Base-by-base conservation (phyloP, 1,140 invertebrate species). In the Sitobion miscanthi region DNA sequence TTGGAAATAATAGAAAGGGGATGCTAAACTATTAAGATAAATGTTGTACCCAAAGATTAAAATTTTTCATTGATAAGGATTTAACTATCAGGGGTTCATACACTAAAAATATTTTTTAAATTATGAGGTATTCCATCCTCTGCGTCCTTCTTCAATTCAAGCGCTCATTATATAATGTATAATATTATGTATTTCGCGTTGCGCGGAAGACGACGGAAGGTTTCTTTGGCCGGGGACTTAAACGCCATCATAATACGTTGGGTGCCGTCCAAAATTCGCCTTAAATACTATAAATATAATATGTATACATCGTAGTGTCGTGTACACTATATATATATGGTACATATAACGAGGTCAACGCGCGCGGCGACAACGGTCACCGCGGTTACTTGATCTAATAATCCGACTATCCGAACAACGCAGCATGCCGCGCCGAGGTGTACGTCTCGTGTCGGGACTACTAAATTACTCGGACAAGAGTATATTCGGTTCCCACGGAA, bases 401-500 rank as follows among this genome's bases (percentile, higher is more conserved):
- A 91, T 69, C 90, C 86, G 35, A 54, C 25, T 54, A 89, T 2
- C 91, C 77, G 91, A 54, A 62, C 54, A 42, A 91, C 45, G 42
- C 0, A 14, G 45, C 49, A 25, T 20, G 49, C 49, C 88, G 20
- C 42, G 47, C 86, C 47, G 49, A 17, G 20, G 87, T 42, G 52
- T 42, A 57, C 52, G 45, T 30, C 89, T 77, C 91, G 69, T 92
- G 91, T 92, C 77, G 47, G n/a, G 69, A 92, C 91, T 92, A 92
- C 91, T 92, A 92, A 92, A 83, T 92, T 83, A 92, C 91, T 83
- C 47, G 47, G 69, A 49, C 38, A 25, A 91, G 62, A 77, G n/a
- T 52, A 42, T 42, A 42, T 42, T 92, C 69, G 45, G 69, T 91
- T 92, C 91, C 91, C 91, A 92, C 91, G 91, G 69, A 82, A 92